Conservation (phyloP, 2,797 vertebrate genomes). For the Orientallactaga sibirica region DNA sequence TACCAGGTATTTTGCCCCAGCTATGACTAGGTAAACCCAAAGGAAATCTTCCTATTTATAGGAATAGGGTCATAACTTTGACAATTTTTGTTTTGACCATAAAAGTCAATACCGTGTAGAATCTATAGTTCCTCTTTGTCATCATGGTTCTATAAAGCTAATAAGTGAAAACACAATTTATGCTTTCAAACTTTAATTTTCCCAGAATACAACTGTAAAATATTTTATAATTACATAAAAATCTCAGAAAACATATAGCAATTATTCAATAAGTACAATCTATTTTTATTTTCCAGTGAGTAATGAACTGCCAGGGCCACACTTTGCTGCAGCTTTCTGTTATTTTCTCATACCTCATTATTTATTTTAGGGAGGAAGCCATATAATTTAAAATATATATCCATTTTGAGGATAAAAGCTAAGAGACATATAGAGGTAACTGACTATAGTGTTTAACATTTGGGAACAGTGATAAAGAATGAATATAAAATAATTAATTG, state of each 20-base stretch:
- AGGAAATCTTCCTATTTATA: background rate
- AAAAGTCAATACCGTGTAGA: background rate
- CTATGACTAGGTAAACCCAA: too few species aligned
- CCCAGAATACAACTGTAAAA: background rate
- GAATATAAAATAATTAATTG: background rate
- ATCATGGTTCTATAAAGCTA: background rate
- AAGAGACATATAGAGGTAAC: background rate
- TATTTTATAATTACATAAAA: background rate
- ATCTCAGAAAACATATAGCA: background rate
- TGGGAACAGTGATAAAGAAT: background rate
- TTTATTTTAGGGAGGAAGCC: background rate
- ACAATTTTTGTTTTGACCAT: background rate
- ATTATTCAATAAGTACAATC: background rate
- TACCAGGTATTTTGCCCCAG: too few species aligned
- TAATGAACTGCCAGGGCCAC: background rate
- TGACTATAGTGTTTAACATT: background rate
- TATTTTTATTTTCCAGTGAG: conserved; percentile 22
- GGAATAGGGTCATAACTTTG: background rate
- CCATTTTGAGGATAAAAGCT: background rate
- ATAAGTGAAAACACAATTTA: background rate
- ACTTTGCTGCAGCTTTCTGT: background rate
- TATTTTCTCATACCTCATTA: background rate
- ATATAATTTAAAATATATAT: background rate
- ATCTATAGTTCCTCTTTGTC: background rate
- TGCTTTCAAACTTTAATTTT: background rate